These are phyloP conservation scores for Danio rerio DNA, from an alignment of 2,113 vertebrate species.

Conservation along the genomic window DNA sequence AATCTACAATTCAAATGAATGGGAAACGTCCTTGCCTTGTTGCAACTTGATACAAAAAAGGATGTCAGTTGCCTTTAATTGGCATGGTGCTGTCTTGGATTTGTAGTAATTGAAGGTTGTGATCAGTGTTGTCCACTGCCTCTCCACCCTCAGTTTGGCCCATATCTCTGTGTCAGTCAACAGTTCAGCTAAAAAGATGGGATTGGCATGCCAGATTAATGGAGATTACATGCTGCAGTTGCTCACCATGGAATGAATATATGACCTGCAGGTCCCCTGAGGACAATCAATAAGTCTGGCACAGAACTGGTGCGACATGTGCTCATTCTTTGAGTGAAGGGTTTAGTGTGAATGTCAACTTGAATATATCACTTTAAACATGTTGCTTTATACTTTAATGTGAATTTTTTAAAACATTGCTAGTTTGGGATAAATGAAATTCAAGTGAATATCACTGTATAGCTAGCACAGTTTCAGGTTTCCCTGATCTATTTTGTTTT, in stretches of 20 bases:
- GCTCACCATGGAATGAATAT: conserved; percentile 66
- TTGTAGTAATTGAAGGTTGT: conserved; percentile 52
- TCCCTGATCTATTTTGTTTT: neutral
- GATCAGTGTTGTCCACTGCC: conserved; percentile 24
- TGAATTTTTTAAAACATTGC: neutral
- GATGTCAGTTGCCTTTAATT: conserved; percentile 46
- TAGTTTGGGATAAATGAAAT: neutral
- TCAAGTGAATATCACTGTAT: neutral
- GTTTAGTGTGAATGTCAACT: neutral
- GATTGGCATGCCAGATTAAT: conserved; percentile 78
- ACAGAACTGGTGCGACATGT: conserved; percentile 34
- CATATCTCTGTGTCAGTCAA: conserved; percentile 49
- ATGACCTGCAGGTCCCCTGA: conserved; percentile 66
- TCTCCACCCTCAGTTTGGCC: neutral
- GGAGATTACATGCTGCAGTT: conserved; percentile 74
- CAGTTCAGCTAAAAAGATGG: conserved; percentile 67
- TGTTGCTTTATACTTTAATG: neutral
- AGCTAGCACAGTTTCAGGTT: neutral
- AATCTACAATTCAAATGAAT: too few species aligned
- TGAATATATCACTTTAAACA: neutral
- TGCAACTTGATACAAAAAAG: conserved; percentile 30
- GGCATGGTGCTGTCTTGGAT: conserved; percentile 47
- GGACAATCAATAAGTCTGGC: conserved; percentile 70
- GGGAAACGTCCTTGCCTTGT: conserved; percentile 17
- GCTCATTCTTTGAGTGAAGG: neutral